phyloP scores from a whole-genome alignment of 1,140 invertebrate species.

The Globodera ellingtonae region DNA sequence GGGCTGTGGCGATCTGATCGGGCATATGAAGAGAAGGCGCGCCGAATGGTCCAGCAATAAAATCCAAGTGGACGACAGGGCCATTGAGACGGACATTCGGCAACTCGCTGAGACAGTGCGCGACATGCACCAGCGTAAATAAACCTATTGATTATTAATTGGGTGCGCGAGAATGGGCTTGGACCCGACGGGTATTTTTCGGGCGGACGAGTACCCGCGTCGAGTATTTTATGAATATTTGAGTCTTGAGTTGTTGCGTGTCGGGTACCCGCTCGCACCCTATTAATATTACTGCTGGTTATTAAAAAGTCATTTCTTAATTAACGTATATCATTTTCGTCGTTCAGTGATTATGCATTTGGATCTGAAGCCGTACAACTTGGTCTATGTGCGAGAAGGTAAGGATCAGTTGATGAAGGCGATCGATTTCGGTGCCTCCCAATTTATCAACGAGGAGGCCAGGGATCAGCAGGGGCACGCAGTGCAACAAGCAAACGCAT shows the following conservation, averaged over 20 bases:
- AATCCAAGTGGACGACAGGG: not conserved
- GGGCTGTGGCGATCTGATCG: not conserved
- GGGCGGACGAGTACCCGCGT: too few relatives aligned
- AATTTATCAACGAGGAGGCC: conserved; percentile 11
- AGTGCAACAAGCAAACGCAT: not conserved
- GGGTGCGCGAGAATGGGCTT: too few relatives aligned
- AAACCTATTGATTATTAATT: not conserved
- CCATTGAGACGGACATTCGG: not conserved
- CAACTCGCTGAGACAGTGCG: not conserved
- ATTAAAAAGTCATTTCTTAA: too few relatives aligned
- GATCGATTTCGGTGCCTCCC: conserved; percentile 16
- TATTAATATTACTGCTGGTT: too few relatives aligned
- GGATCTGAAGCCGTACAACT: conserved; percentile 25
- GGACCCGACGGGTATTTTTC: too few relatives aligned
- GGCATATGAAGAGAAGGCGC: not conserved
- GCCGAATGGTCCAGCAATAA: not conserved
- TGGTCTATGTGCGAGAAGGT: conserved; percentile 1
- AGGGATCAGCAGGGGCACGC: not conserved
- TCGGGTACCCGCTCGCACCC: too few relatives aligned
- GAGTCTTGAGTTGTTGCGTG: too few relatives aligned
- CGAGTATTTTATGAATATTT: too few relatives aligned
- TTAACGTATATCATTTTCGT: too few relatives aligned
- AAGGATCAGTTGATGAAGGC: conserved; percentile 6
- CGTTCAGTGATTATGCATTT: conserved; percentile 21
- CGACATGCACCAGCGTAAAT: conserved; percentile 7